phyloP scores from a whole-genome alignment of 30 jellyfish, hydroid and myxozoan genomes.

The Phacellophora camtschatica region DNA sequence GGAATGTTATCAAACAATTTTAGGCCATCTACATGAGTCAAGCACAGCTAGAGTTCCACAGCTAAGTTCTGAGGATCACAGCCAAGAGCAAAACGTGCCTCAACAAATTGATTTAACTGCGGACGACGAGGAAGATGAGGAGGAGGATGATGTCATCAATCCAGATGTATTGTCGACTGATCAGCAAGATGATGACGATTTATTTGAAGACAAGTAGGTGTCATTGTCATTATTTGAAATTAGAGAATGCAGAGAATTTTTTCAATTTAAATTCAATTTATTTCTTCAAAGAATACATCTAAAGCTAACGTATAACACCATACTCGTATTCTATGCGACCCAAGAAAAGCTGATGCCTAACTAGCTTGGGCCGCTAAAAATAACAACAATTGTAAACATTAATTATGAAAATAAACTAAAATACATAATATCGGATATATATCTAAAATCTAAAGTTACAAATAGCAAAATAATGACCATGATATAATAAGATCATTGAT shows the following conservation, averaged over 20 bases:
- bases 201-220: slow-evolving; percentile 30
- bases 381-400: too few relatives aligned
- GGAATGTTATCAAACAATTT: too few relatives aligned
- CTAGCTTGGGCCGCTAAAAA: too few relatives aligned
- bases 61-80: slow-evolving; percentile 59
- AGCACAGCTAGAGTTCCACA: slow-evolving; percentile 55
- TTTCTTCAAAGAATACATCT: too few relatives aligned
- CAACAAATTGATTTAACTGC: slow-evolving; percentile 93
- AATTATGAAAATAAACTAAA: too few relatives aligned
- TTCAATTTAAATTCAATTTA: too few relatives aligned
- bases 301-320: too few relatives aligned
- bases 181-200: slow-evolving; percentile 41
- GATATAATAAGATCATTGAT: too few relatives aligned
- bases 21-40: slow-evolving; percentile 53
- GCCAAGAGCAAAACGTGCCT: slow-evolving; percentile 97
- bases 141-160: slow-evolving; percentile 44
- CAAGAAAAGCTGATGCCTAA: not conserved
- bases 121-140: slow-evolving; percentile 88
- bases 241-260: not conserved
- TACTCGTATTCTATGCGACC: not conserved
- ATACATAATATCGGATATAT: too few relatives aligned
- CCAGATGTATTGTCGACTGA: slow-evolving; percentile 31
- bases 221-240: not conserved
- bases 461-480: too few relatives aligned
- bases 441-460: too few relatives aligned